A percentile compares a stretch with the other conserved stretches of the same genome.
Conservation (phyloP, 2,888 invertebrate species). For the Zygothrica quintamaculata region DNA sequence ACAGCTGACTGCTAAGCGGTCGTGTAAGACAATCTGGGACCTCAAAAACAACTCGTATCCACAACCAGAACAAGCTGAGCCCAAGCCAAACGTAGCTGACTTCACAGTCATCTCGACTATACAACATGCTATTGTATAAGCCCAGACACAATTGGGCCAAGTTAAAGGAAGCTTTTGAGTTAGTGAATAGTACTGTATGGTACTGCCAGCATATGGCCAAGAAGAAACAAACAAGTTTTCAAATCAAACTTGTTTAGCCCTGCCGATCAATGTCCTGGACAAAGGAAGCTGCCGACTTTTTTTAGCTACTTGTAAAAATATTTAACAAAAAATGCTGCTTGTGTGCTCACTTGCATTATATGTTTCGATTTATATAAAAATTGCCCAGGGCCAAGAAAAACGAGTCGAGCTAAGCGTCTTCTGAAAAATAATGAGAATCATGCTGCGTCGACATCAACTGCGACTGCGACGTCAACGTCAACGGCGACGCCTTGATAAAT, state of each 20-base stretch:
- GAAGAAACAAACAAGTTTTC: conserved; percentile 30
- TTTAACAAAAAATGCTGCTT: conserved; percentile 60
- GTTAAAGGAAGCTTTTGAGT: conserved; percentile 67
- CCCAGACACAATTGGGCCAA: conserved; percentile 63
- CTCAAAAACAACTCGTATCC: background rate
- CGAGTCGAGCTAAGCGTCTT: conserved; percentile 26
- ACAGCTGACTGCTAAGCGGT: conserved; percentile 48
- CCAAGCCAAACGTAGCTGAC: conserved; percentile 14
- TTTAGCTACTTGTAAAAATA: conserved; percentile 58
- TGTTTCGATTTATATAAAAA: conserved; percentile 14
- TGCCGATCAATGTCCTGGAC: conserved; percentile 27
- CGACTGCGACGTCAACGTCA: background rate
- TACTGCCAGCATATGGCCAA: conserved; percentile 30
- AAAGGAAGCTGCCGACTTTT: conserved; percentile 52
- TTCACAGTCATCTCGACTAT: conserved; percentile 13
- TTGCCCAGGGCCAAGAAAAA: conserved; percentile 27
- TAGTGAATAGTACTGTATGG: conserved; percentile 50
- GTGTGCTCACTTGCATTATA: conserved; percentile 27
- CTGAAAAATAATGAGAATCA: conserved; percentile 73
- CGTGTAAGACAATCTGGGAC: conserved; percentile 25
- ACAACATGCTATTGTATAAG: background rate
- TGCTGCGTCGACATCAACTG: conserved; percentile 49
- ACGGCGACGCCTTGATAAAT: conserved; percentile 61
- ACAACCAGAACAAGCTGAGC: conserved; percentile 5
- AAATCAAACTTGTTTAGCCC: conserved; percentile 43